Base-by-base conservation (phyloP, 2,113 vertebrate species). In the Limanda limanda region DNA sequence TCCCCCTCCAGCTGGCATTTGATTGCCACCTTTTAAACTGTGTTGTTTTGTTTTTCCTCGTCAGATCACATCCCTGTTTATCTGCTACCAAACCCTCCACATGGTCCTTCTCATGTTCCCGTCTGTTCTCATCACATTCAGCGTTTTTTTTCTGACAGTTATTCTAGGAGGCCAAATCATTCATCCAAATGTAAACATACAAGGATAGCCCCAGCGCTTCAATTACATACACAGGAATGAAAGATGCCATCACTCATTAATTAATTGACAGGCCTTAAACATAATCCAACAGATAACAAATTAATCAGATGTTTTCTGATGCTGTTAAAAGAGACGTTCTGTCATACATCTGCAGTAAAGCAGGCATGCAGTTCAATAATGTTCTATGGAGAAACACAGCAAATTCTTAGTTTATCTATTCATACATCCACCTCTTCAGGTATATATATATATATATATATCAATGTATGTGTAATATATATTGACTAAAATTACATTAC, bases 151-250 rank as follows among this genome's bases (percentile, higher is more conserved):
- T 31, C 31, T 31, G 31, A 31, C 31, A 31, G 31, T 31, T 31
- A 31, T 31, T 71, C 13, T 70, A 51, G 1, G 61, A 61, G 62
- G 27, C 61, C 68, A 54, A 54, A n/a, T 54, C 51, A 54, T 21
- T 9, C 51, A 8, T 54, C 51, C 51, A 54, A 45, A 68, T 68
- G 52, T 68, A 69, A 73, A 72, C 31, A n/a, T n/a, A 59, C 52
- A 52, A 58, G 2, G 9, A 25, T 52, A 13, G 31, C 6, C 31
- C 31, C 31, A 31, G 31, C 4, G 31, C 31, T 31, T 31, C 31
- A 7, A 31, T 31, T 31, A 5, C 6, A 31, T 7, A 31, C 31
- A 31, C 6, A 31, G 31, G 31, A 31, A 13, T 58, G 24, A 72
- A 56, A 52, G 51, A 58, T 69, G 67, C 42, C 48, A 17, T 51